Base-by-base conservation (phyloP, 2,113 vertebrate species). In the Oreamnos americanus region DNA sequence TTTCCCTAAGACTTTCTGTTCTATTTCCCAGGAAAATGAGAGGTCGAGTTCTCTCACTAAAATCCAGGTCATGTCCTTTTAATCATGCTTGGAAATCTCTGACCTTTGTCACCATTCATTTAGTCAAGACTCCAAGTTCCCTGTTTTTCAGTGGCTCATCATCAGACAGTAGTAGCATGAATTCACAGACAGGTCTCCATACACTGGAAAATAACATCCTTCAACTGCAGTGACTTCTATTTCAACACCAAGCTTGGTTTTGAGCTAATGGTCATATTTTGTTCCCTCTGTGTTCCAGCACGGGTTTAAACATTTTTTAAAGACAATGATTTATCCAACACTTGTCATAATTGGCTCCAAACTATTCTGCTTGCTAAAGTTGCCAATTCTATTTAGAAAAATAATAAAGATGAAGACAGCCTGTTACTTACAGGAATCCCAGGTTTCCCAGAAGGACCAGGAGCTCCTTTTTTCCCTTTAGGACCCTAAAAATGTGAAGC, bases 361-460 rank as follows among this genome's bases (percentile, higher is more conserved):
- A 95, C 64, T 64, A 71, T 97, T 94, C 94, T 97, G 57, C 83
- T 97, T 96, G 79, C 78, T 96, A n/a, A 97, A 97, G 51, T 85
- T 96, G 88, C 87, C 60, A 79, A 30, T 57, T 97, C 57, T 43
- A 91, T 98, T 98, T 98, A 96, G 85, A 97, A 98, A 92, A 74
- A 60, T 47, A 95, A 96, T 60, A 83, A 45, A 94, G 82, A 91
- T 25, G 21, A 86, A 87, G 97, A 87, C 94, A 74, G 57, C 33
- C 87, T 91, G 39, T 93, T 98, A 99, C 99, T 99, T 98, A 99
- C 99, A 98, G 99, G 99, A 97, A 98, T 98, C 87, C 99, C 99
- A 97, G 98, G 98, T 97, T 99, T 99, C 90, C 99, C 99, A 91
- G 96, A 97, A 95, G 99, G 99, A 90, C 99, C 99, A 39, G 92